phyloP scores from a whole-genome alignment of 2,888 invertebrate species.

The Balanococcus diminutus region DNA sequence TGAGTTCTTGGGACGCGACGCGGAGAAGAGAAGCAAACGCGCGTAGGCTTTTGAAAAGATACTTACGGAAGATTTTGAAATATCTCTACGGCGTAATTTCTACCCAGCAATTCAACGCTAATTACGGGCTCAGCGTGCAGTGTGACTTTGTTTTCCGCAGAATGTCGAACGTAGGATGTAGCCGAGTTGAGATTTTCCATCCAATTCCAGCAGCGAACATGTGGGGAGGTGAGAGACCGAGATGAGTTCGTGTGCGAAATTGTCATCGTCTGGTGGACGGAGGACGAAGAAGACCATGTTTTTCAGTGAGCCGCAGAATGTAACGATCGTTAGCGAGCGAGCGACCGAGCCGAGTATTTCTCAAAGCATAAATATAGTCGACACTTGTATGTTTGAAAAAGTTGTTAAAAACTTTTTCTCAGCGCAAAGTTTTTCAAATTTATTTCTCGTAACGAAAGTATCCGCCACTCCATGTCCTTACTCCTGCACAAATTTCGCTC shows the following conservation, averaged over 20 bases:
- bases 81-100: background rate
- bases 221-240: background rate
- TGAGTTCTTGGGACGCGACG: background rate
- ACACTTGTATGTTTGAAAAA: slow-evolving; percentile 43
- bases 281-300: background rate
- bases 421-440: slow-evolving; percentile 33
- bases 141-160: background rate
- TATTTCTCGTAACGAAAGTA: slow-evolving; percentile 31
- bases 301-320: background rate
- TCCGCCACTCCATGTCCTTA: background rate
- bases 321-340: background rate
- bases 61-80: background rate
- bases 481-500: background rate
- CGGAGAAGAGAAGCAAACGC: background rate
- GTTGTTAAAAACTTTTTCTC: slow-evolving; percentile 13
- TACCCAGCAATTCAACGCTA: background rate
- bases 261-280: background rate
- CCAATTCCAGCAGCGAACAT: background rate
- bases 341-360: background rate
- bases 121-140: background rate
- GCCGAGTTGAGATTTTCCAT: background rate
- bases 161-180: background rate
- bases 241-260: background rate
- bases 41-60: background rate
- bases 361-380: slow-evolving; percentile 30